Evolutionary conservation across 1,140 invertebrate genomes (phyloP).

Genomic region (Mizuhopecten yessoensis): DNA sequence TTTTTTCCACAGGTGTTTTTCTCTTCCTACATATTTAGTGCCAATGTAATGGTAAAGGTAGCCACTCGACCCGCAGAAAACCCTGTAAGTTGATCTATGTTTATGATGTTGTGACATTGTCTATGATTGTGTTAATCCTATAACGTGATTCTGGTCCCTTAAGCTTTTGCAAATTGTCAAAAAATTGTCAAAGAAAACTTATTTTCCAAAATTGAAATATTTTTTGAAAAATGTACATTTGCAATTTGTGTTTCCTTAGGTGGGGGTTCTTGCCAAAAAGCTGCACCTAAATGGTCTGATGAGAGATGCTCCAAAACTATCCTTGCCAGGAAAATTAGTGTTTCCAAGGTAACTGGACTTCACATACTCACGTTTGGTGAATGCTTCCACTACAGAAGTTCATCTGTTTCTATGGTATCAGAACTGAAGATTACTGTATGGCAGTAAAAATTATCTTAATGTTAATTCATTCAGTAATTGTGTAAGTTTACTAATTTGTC

Average conservation of each 20-base stretch:
- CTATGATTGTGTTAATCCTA: neutral
- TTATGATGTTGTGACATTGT: too few species aligned
- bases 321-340: constrained; percentile 97
- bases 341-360: constrained; percentile 88
- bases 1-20: constrained; percentile 90
- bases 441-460: neutral
- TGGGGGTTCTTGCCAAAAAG: constrained; percentile 94
- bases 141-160: too few species aligned
- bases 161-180: too few species aligned
- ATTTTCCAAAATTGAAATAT: too few species aligned
- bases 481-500: too few species aligned
- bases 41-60: constrained; percentile 99
- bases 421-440: neutral
- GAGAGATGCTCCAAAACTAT: constrained; percentile 95
- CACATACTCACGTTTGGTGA: neutral
- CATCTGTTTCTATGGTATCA: neutral
- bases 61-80: constrained; percentile 97
- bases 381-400: neutral
- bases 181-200: too few species aligned
- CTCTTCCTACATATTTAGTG: constrained; percentile 98
- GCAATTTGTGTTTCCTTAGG: constrained; percentile 68
- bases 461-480: too few species aligned
- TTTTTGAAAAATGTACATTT: too few species aligned
- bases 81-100: constrained; percentile 87
- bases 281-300: constrained; percentile 94